Percentiles rank a stretch among this genome's conserved stretches.
Evolutionary conservation across 2,888 invertebrate genomes (phyloP).

Genomic region (Troglohyphantes excavatus): DNA sequence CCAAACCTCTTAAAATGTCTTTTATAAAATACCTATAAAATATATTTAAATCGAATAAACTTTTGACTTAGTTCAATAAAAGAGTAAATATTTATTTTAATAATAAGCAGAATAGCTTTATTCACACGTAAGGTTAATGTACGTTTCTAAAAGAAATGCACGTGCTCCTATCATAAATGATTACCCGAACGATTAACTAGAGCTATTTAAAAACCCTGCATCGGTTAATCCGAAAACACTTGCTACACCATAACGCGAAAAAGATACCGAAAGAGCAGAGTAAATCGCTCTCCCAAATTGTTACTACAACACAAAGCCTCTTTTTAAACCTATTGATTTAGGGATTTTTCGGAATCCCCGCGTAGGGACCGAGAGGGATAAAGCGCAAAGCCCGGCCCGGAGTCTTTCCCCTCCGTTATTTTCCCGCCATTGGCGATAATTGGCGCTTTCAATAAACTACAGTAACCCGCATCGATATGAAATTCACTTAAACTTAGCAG

Average conservation of each 20-base stretch:
- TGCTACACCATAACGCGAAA: constrained; percentile 38
- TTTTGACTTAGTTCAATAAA: no score
- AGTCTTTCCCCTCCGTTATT: no score
- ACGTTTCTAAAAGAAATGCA: no score
- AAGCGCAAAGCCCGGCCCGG: constrained; percentile 49
- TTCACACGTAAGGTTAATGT: no score
- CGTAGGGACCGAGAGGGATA: constrained; percentile 51
- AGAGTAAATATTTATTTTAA: no score
- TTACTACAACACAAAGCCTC: constrained; percentile 14
- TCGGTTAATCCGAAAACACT: constrained; percentile 39
- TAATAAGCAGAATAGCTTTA: no score
- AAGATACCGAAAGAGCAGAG: neutral
- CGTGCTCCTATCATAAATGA: neutral
- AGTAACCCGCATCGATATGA: constrained; percentile 76
- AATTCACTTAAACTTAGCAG: constrained; percentile 77
- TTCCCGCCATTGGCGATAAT: constrained; percentile 75
- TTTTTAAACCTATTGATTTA: constrained; percentile 65
- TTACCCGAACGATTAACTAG: neutral
- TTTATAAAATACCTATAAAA: no score
- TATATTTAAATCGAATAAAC: no score
- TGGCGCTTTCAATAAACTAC: constrained; percentile 76
- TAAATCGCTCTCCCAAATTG: constrained; percentile 48
- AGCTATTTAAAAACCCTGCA: neutral
- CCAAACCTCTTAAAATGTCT: no score
- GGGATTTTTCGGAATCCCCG: constrained; percentile 63